These are phyloP conservation scores for Pseudococcus longispinus DNA, from an alignment of 2,888 invertebrate genomes.

Conservation along the genomic window DNA sequence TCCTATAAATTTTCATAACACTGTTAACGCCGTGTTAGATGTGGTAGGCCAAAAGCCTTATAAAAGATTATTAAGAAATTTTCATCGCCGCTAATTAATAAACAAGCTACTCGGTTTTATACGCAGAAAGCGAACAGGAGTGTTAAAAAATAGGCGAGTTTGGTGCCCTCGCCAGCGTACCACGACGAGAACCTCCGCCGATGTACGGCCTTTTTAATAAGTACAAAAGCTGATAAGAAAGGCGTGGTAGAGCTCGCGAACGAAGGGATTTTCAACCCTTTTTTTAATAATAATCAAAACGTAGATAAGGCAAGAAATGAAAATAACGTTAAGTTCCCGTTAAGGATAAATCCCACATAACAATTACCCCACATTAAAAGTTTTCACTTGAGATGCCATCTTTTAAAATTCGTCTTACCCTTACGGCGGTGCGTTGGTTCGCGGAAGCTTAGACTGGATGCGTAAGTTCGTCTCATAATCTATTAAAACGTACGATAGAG, in stretches of 20 bases:
- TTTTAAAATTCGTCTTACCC: slow-evolving; percentile 29
- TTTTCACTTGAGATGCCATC: slow-evolving; percentile 51
- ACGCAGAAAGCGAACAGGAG: not conserved
- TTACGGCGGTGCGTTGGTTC: not conserved
- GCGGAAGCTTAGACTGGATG: not conserved
- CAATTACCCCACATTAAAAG: slow-evolving; percentile 54
- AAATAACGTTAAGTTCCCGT: slow-evolving; percentile 51
- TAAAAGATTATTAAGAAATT: slow-evolving; percentile 43
- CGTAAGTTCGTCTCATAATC: not conserved
- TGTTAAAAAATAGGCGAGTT: not conserved
- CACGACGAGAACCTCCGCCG: not conserved
- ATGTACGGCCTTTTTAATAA: not conserved
- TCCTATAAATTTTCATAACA: slow-evolving; percentile 10
- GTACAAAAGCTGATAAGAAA: slow-evolving; percentile 19
- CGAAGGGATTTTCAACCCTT: slow-evolving; percentile 49
- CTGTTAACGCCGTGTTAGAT: slow-evolving; percentile 18
- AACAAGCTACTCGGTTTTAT: not conserved
- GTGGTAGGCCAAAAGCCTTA: not conserved
- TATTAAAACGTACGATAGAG: too few relatives aligned
- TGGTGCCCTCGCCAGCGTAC: slow-evolving; percentile 3
- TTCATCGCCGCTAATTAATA: slow-evolving; percentile 45
- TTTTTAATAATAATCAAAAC: slow-evolving; percentile 57
- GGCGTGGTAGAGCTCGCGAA: slow-evolving; percentile 48
- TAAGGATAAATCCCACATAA: slow-evolving; percentile 52
- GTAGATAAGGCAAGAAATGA: slow-evolving; percentile 44